Conservation (phyloP, 2,113 vertebrate genomes). For the Atlantisia rogersi region DNA sequence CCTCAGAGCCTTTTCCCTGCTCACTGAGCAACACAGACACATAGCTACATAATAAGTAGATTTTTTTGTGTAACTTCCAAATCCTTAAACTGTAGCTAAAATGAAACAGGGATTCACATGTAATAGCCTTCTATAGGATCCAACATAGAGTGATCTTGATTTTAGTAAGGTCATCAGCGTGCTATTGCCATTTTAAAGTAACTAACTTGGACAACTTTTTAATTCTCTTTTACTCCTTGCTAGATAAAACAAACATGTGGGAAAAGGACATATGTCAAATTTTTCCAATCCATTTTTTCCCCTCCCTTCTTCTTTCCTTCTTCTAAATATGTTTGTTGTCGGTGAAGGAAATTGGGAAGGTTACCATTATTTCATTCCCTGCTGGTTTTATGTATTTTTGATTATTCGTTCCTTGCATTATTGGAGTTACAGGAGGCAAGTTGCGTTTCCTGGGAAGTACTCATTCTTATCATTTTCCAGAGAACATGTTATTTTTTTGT, state of each 20-base stretch:
- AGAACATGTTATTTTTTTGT: neutral
- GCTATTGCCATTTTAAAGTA: neutral
- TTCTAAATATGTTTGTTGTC: neutral
- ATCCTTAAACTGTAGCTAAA: neutral
- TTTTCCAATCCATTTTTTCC: neutral
- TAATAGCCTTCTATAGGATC: neutral
- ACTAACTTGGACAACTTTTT: neutral
- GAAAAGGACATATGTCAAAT: neutral
- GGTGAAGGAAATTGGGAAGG: neutral
- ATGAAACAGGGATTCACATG: neutral
- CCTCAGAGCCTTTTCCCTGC: neutral
- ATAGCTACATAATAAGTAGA: neutral
- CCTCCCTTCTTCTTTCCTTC: too few relatives aligned
- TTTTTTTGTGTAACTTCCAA: neutral
- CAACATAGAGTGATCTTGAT: neutral
- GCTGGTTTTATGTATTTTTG: neutral
- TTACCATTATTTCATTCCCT: neutral
- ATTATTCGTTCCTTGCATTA: neutral
- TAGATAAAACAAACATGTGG: neutral
- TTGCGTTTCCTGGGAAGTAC: neutral
- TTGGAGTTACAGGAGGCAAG: neutral
- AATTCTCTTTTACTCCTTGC: neutral
- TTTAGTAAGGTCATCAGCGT: neutral
- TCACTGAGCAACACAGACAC: neutral
- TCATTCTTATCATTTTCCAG: neutral